Percentiles rank a stretch among this genome's conserved stretches.
Evolutionary conservation across 2,888 invertebrate species (phyloP).

Genomic region (Dendrolimus pini): DNA sequence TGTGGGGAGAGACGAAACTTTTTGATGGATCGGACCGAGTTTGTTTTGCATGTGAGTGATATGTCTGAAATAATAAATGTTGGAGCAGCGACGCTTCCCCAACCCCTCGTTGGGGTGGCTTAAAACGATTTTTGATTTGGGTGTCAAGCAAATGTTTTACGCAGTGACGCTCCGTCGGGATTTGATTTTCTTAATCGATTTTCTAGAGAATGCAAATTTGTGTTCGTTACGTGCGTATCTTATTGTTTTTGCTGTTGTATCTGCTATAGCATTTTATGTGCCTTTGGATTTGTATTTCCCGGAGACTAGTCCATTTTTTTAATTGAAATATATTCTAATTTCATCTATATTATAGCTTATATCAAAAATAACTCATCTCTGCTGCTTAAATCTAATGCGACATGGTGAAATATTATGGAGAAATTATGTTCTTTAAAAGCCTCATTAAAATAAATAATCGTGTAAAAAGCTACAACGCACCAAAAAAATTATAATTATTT

Average conservation of each 20-base stretch:
- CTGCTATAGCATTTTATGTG: background rate
- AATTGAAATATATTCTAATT: too few relatives aligned
- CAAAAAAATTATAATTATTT: too few relatives aligned
- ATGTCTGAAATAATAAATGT: constrained; percentile 78
- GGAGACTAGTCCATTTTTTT: too few relatives aligned
- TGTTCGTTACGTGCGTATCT: constrained; percentile 7
- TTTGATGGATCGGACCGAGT: constrained; percentile 76
- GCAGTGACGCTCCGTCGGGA: constrained; percentile 63
- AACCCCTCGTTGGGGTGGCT: constrained; percentile 58
- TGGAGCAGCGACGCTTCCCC: constrained; percentile 73
- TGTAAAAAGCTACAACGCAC: too few relatives aligned
- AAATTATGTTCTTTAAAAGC: too few relatives aligned
- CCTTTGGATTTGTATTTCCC: too few relatives aligned
- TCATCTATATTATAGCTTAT: too few relatives aligned
- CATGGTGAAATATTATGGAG: too few relatives aligned
- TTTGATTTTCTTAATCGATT: constrained; percentile 76
- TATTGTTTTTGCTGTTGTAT: background rate
- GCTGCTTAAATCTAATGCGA: too few relatives aligned
- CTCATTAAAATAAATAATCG: too few relatives aligned
- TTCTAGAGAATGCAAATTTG: constrained; percentile 51
- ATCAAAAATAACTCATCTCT: too few relatives aligned
- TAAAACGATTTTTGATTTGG: constrained; percentile 77
- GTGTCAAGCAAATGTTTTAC: constrained; percentile 77
- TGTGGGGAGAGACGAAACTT: constrained; percentile 56
- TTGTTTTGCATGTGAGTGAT: constrained; percentile 78